phyloP scores from a whole-genome alignment of 2,797 vertebrate species.

The Lates japonicus region DNA sequence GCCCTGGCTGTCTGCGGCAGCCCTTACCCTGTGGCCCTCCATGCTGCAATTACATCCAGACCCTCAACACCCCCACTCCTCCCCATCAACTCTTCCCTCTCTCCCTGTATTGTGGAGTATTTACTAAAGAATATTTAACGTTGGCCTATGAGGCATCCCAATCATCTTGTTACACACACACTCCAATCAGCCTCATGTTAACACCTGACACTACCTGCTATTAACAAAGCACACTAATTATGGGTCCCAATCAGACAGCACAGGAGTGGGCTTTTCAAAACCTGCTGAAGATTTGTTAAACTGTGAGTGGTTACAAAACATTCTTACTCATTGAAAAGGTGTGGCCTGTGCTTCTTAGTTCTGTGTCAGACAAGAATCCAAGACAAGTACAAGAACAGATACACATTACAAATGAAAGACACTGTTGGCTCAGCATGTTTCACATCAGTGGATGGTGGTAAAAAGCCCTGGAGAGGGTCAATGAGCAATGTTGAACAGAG shows the following conservation, averaged over 20 bases:
- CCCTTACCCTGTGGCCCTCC: neutral
- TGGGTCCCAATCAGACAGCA: conserved; percentile 5
- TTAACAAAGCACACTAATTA: conserved; percentile 76
- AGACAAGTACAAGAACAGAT: no score
- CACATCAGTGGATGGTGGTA: no score
- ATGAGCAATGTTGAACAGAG: no score
- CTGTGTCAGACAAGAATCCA: no score
- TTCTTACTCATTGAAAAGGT: neutral
- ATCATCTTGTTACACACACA: neutral
- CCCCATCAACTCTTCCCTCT: neutral
- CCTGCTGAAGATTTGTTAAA: neutral
- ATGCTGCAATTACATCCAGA: neutral
- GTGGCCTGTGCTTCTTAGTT: neutral
- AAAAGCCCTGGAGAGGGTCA: no score
- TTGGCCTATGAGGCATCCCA: neutral
- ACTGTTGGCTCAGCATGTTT: no score
- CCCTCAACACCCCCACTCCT: neutral
- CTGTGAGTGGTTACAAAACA: neutral
- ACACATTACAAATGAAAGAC: no score
- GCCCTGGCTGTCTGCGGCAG: neutral
- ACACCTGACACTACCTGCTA: conserved; percentile 76
- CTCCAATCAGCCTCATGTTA: conserved; percentile 51
- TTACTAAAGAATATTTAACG: neutral
- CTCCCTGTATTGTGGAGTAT: neutral
- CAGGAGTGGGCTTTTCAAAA: neutral